phyloP scores from a whole-genome alignment of 2,797 vertebrate species.

The Poeciliopsis turneri region DNA sequence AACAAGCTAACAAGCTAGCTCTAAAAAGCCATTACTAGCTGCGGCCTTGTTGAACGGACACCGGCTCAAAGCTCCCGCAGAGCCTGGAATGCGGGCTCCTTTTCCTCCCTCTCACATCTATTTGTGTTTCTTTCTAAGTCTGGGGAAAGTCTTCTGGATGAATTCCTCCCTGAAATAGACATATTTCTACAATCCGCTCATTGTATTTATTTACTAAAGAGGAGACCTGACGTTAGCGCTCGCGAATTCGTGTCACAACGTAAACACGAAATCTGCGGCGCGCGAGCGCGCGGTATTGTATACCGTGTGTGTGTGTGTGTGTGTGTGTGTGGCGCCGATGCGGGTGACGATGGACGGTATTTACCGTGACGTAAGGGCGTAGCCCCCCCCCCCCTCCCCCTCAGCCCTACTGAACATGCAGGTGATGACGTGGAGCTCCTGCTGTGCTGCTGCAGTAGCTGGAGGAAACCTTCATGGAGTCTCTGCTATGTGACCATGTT shows the following conservation, averaged over 20 bases:
- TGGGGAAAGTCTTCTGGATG: conserved; percentile 54
- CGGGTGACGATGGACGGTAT: conserved; percentile 7
- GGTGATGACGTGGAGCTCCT: conserved; percentile 33
- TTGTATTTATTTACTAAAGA: conserved; percentile 7
- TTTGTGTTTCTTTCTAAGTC: conserved; percentile 56
- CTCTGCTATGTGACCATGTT: conserved; percentile 85
- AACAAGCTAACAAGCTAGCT: conserved; percentile 38
- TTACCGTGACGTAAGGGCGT: conserved; percentile 13
- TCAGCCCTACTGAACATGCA: conserved; percentile 15
- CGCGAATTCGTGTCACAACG: conserved; percentile 20
- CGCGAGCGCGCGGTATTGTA: neutral
- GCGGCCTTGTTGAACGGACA: conserved; percentile 46
- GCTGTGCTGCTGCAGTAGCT: conserved; percentile 46
- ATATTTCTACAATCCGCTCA: conserved; percentile 38
- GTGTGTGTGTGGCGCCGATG: neutral
- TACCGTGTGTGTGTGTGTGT: too few species aligned
- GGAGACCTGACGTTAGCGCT: conserved; percentile 5
- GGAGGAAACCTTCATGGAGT: conserved; percentile 68
- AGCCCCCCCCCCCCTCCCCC: neutral
- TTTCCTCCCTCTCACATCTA: conserved; percentile 22
- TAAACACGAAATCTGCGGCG: conserved; percentile 10
- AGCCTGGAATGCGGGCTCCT: conserved; percentile 64
- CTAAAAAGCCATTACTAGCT: conserved; percentile 9
- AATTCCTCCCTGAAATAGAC: conserved; percentile 64
- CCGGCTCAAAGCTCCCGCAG: conserved; percentile 43